Base-by-base conservation (phyloP, 2,797 vertebrate genomes). In the Steatocranus sp. region DNA sequence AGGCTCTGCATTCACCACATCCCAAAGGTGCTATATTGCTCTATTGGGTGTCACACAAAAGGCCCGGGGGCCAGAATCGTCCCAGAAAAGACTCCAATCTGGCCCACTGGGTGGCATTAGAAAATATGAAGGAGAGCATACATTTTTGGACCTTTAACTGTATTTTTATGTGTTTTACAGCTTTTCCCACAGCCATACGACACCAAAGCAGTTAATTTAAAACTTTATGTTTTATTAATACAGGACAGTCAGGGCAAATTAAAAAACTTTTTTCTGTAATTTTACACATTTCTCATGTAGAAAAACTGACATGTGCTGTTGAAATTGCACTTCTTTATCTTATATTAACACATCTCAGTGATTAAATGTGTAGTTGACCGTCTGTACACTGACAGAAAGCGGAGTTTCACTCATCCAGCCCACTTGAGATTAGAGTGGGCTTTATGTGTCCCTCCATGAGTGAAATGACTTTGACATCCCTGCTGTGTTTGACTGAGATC, bases 401-500 rank as follows among this genome's bases (percentile, higher is more conserved):
- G 18, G 56, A 61, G 18, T 36, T 61, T 61, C 32, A 61, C 56
- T 5, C 30, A 1, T 2, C 50, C 50, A 25, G 14, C 5, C 56
- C 56, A 61, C 56, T 61, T n/a, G 30, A 61, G 30, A 34, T 34
- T n/a, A 61, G 56, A 61, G 6, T 34, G 56, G 56, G 56, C 56
- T 34, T 61, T n/a, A n/a, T n/a, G 56, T 34, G 30, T n/a, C 56
- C 56, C 18, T 61, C 0, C 17, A n/a, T 12, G 18, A 61, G 56
- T 61, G 32, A 61, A 61, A 61, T 36, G 32, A 61, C 17, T 61
- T 61, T n/a, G 18, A 61, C 18, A 61, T 61, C 56, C 30, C 56
- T 12, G 56, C 66, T 70, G 23, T 70, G 41, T 46, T 70, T 6
- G 10, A 11, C 25, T 46, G 66, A 2, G 66, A 30, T 46, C 41